phyloP scores from a whole-genome alignment of 2,888 invertebrate genomes.

The Keiferia lycopersicella region DNA sequence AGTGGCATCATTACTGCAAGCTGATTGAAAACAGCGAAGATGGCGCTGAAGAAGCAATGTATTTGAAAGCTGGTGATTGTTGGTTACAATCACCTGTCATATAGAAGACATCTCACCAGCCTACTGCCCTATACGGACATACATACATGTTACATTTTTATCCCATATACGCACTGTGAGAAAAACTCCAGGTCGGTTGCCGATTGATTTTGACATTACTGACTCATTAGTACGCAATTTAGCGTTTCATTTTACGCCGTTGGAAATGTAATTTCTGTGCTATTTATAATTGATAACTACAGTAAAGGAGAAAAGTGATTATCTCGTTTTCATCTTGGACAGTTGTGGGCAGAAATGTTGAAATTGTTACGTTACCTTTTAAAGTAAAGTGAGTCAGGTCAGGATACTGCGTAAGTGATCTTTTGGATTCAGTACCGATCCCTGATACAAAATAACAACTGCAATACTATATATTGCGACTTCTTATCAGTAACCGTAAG shows the following conservation, averaged over 20 bases:
- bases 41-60: not conserved
- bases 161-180: constrained; percentile 62
- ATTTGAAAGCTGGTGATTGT: not conserved
- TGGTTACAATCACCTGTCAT: not conserved
- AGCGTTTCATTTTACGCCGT: constrained; percentile 1
- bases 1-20: too few relatives aligned
- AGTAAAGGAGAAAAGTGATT: not conserved
- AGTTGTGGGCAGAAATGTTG: not conserved
- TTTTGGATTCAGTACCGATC: not conserved
- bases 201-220: constrained; percentile 17
- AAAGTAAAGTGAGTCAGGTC: not conserved
- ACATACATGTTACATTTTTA: constrained; percentile 56
- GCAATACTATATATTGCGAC: constrained; percentile 56
- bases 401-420: not conserved
- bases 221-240: constrained; percentile 14
- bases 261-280: constrained; percentile 11
- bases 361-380: not conserved
- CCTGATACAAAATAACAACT: constrained; percentile 31
- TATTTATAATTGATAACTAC: not conserved
- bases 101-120: constrained; percentile 25
- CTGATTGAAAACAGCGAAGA: too few relatives aligned
- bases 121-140: constrained; percentile 54
- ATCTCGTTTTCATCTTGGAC: not conserved
- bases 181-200: constrained; percentile 39
- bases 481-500: constrained; percentile 29